phyloP scores from a whole-genome alignment of 2,888 invertebrate genomes.

The Andrena praecox region DNA sequence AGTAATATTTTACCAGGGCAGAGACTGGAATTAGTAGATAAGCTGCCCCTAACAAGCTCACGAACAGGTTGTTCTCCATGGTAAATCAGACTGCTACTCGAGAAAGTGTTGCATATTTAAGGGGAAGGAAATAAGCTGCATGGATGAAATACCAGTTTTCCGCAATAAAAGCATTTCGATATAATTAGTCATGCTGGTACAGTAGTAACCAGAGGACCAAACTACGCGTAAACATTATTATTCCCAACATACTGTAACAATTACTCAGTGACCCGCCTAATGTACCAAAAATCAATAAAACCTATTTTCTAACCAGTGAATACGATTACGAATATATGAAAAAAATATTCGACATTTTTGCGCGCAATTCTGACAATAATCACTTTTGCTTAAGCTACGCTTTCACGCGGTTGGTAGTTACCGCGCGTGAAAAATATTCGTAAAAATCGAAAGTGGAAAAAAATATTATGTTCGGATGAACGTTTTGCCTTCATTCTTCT shows the following conservation, averaged over 20 bases:
- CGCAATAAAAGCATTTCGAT: slow-evolving; percentile 13
- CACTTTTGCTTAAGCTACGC: slow-evolving; percentile 18
- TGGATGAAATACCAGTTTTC: slow-evolving; percentile 40
- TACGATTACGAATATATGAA: too few relatives aligned
- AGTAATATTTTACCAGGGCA: neutral
- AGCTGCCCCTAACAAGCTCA: slow-evolving; percentile 32
- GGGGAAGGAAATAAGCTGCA: slow-evolving; percentile 13
- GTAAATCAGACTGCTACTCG: slow-evolving; percentile 35
- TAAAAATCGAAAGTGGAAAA: slow-evolving; percentile 37
- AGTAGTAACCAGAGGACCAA: neutral
- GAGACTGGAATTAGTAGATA: slow-evolving; percentile 36
- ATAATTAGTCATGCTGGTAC: neutral
- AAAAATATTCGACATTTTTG: slow-evolving; percentile 3
- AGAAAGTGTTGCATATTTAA: slow-evolving; percentile 39
- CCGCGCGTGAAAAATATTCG: slow-evolving; percentile 40
- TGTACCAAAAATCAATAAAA: too few relatives aligned
- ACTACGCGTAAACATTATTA: neutral
- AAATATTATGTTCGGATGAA: slow-evolving; percentile 18
- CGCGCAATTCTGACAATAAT: neutral
- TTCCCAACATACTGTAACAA: neutral
- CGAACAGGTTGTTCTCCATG: slow-evolving; percentile 49
- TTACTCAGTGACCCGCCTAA: too few relatives aligned
- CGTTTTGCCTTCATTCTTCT: slow-evolving; percentile 5
- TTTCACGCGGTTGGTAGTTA: slow-evolving; percentile 25
- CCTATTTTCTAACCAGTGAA: too few relatives aligned